Evolutionary conservation across 1,140 invertebrate genomes (phyloP).

Genomic region (Mercenaria mercenaria): DNA sequence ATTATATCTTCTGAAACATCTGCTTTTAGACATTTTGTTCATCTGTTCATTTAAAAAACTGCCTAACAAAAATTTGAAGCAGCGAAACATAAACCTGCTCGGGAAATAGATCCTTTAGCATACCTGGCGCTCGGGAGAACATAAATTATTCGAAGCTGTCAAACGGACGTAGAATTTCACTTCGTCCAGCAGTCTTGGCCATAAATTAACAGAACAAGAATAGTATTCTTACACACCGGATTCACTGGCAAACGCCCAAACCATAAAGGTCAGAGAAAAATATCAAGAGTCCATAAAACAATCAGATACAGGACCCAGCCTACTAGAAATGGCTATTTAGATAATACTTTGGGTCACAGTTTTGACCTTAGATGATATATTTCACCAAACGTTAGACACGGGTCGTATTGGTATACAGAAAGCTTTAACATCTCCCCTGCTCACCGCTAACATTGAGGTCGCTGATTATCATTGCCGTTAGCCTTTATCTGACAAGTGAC

Average conservation of each 20-base stretch:
- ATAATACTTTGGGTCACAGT: conserved; percentile 49
- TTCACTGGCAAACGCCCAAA: conserved; percentile 63
- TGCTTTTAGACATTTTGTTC: background rate
- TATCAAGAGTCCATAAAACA: conserved; percentile 60
- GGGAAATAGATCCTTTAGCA: background rate
- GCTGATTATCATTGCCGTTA: conserved; percentile 17
- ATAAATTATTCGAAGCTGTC: conserved; percentile 59
- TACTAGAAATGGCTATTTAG: conserved; percentile 62
- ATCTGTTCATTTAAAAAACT: background rate
- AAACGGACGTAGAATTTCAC: conserved; percentile 33
- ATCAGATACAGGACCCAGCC: conserved; percentile 43
- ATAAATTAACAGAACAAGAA: conserved; percentile 61
- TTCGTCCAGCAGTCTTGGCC: conserved; percentile 43
- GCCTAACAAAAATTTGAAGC: background rate
- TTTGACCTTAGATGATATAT: conserved; percentile 53
- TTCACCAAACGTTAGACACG: conserved; percentile 29
- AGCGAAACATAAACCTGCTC: background rate
- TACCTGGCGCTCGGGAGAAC: background rate
- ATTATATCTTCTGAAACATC: background rate
- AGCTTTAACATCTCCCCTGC: background rate
- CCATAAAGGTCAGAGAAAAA: conserved; percentile 55
- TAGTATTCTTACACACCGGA: conserved; percentile 20
- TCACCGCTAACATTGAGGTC: conserved; percentile 22
- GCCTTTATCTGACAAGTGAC: conserved; percentile 32
- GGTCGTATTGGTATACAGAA: conserved; percentile 45